Evolutionary conservation across 2,888 invertebrate genomes (phyloP).

Genomic region (Lomographa bimaculata): DNA sequence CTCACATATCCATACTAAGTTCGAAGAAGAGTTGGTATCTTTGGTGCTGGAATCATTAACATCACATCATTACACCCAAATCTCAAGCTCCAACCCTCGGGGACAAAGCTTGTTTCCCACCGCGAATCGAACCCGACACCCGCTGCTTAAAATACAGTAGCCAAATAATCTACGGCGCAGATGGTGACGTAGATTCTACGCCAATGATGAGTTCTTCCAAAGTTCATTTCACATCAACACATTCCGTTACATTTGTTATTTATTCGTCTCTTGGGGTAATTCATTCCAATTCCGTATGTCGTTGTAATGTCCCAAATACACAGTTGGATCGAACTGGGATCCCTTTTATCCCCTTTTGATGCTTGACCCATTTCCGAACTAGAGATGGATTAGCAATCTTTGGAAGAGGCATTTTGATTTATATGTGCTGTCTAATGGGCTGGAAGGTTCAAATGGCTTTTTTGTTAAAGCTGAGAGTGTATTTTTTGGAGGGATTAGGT

Average conservation of each 20-base stretch:
- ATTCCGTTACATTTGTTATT: not conserved
- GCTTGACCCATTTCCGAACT: slow-evolving; percentile 13
- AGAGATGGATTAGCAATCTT: slow-evolving; percentile 21
- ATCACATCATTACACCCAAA: too few relatives aligned
- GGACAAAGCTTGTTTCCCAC: too few relatives aligned
- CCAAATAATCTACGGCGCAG: too few relatives aligned
- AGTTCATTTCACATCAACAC: too few relatives aligned
- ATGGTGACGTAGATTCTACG: too few relatives aligned
- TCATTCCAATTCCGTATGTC: slow-evolving; percentile 13
- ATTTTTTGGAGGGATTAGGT: not conserved
- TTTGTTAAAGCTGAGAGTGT: slow-evolving; percentile 3
- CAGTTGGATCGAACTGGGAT: slow-evolving; percentile 15
- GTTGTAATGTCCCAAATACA: slow-evolving; percentile 11
- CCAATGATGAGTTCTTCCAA: too few relatives aligned
- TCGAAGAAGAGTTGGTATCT: too few relatives aligned
- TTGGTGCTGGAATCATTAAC: too few relatives aligned
- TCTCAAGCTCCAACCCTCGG: too few relatives aligned
- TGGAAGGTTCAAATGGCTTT: slow-evolving; percentile 16
- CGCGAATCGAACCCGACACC: too few relatives aligned
- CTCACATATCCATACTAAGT: too few relatives aligned
- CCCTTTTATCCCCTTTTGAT: slow-evolving; percentile 18
- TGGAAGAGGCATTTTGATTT: slow-evolving; percentile 24
- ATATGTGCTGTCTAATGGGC: slow-evolving; percentile 23
- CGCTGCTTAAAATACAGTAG: too few relatives aligned
- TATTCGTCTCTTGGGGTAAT: slow-evolving; percentile 8